Conservation (phyloP, 1,140 invertebrate genomes). For the Melitaea cinxia region DNA sequence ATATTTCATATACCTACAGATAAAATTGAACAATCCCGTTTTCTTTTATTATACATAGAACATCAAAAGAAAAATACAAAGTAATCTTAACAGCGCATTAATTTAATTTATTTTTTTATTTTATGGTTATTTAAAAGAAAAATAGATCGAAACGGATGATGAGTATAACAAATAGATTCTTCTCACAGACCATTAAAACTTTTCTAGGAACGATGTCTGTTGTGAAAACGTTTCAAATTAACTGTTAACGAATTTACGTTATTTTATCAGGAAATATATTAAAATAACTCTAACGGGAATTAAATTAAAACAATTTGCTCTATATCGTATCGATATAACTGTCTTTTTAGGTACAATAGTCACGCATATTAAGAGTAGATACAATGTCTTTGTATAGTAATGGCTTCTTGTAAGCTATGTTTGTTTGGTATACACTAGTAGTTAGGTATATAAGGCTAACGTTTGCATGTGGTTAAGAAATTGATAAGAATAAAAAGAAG, state of each 20-base stretch:
- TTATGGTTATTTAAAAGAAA: background rate
- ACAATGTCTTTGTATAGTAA: too few species aligned
- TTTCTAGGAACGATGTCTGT: conserved; percentile 24
- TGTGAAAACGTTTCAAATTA: conserved; percentile 26
- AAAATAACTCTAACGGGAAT: conserved; percentile 20
- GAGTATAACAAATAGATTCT: conserved; percentile 22
- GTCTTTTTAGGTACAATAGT: too few species aligned
- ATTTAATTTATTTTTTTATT: background rate
- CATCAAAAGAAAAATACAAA: background rate
- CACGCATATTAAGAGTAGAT: too few species aligned
- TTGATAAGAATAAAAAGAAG: too few species aligned
- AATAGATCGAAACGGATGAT: background rate
- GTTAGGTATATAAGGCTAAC: too few species aligned
- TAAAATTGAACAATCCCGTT: background rate
- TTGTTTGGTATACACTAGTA: too few species aligned
- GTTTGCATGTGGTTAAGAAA: too few species aligned
- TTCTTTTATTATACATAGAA: background rate
- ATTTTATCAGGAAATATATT: conserved; percentile 8
- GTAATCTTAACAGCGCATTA: background rate
- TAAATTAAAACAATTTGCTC: too few species aligned
- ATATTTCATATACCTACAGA: background rate
- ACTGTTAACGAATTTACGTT: conserved; percentile 20
- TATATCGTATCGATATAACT: too few species aligned
- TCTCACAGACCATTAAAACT: conserved; percentile 17
- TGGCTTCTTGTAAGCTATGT: too few species aligned